Percentiles rank a stretch among this genome's conserved stretches.
phyloP scores from a whole-genome alignment of 2,113 vertebrate species.

The Patagioenas fasciata region DNA sequence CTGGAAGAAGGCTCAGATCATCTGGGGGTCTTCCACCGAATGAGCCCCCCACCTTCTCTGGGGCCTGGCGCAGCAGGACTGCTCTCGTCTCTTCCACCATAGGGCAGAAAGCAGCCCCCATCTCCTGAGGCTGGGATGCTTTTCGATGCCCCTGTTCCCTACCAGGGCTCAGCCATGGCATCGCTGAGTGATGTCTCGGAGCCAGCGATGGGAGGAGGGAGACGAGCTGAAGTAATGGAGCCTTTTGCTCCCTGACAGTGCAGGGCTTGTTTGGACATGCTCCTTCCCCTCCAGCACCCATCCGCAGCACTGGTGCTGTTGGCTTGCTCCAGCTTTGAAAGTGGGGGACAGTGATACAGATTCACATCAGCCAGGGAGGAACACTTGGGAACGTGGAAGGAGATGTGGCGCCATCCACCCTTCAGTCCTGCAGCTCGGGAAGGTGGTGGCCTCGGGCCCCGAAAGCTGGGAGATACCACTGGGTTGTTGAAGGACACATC shows the following conservation, averaged over 20 bases:
- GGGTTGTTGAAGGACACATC: not conserved
- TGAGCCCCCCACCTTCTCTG: rapidly evolving
- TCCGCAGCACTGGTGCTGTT: rapidly evolving
- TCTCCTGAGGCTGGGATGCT: not conserved
- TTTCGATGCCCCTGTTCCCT: not conserved
- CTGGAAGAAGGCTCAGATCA: not conserved
- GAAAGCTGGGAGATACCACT: not conserved
- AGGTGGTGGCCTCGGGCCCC: not conserved
- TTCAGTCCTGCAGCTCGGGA: rapidly evolving
- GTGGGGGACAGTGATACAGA: not conserved
- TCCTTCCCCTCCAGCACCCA: not conserved
- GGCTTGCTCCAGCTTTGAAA: not conserved
- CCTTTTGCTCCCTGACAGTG: not conserved
- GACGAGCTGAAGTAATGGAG: not conserved
- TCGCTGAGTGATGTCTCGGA: not conserved
- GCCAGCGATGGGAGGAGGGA: not conserved
- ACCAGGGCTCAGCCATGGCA: not conserved
- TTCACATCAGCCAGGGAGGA: not conserved
- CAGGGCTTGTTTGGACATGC: not conserved
- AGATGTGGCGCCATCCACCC: not conserved
- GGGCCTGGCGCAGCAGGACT: not conserved
- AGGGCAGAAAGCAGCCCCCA: not conserved
- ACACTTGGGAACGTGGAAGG: rapidly evolving
- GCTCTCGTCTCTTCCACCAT: not conserved
- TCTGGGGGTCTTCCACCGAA: not conserved